Conservation (phyloP, 2,888 invertebrate species). For the Andrena flavipes region DNA sequence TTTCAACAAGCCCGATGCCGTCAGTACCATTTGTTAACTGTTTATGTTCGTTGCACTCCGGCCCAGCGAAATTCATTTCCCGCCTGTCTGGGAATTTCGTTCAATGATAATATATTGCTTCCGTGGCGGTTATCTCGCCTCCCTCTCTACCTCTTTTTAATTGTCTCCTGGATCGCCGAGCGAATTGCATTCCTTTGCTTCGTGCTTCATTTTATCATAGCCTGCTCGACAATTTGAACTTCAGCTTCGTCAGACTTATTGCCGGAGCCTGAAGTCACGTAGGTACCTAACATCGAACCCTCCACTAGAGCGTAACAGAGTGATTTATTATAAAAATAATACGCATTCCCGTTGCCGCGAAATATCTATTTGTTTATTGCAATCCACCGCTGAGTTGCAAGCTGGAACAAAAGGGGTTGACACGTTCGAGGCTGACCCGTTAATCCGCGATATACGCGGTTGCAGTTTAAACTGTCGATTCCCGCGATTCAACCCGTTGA, state of each 20-base stretch:
- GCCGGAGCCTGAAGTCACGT: no score
- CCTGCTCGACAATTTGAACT: neutral
- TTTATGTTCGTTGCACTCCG: conserved; percentile 38
- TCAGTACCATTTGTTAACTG: conserved; percentile 59
- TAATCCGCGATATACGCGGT: conserved; percentile 22
- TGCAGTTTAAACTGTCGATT: conserved; percentile 8
- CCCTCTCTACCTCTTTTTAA: neutral
- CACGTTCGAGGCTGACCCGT: conserved; percentile 14
- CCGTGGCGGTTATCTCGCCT: neutral
- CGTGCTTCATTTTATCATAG: neutral
- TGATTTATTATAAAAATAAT: neutral
- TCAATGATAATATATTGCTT: conserved; percentile 2
- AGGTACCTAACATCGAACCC: neutral
- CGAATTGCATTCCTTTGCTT: conserved; percentile 4
- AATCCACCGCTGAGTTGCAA: neutral
- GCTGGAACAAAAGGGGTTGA: conserved; percentile 1
- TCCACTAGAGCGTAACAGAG: neutral
- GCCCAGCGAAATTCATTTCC: conserved; percentile 37
- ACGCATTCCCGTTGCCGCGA: neutral
- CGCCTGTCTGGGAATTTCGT: conserved; percentile 1
- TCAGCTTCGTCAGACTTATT: no score
- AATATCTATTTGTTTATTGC: conserved; percentile 11
- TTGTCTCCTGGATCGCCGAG: neutral
- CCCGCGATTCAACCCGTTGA: neutral
- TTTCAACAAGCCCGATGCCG: conserved; percentile 48